These are phyloP conservation scores for Coptotermes formosanus DNA, from an alignment of 1,140 invertebrate genomes.

Conservation along the genomic window DNA sequence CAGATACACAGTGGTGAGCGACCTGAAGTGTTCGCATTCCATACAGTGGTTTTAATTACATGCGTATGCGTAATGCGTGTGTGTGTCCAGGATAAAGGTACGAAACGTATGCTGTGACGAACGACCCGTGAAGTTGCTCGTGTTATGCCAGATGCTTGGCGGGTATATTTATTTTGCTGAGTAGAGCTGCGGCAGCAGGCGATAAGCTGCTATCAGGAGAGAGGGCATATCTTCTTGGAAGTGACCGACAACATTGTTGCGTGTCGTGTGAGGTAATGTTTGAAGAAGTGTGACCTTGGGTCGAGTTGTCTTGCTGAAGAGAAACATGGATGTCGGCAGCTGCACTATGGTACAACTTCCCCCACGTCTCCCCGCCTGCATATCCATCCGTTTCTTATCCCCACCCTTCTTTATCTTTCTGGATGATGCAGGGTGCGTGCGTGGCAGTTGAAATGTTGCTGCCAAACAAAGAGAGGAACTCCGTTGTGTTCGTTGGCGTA, in stretches of 20 bases:
- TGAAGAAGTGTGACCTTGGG: conserved; percentile 8
- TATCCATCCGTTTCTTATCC: not conserved
- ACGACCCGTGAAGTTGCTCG: no score
- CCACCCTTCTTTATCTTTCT: not conserved
- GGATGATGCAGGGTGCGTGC: not conserved
- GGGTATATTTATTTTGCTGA: no score
- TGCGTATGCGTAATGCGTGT: no score
- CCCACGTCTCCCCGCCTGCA: not conserved
- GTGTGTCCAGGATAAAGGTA: no score
- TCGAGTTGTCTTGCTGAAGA: not conserved
- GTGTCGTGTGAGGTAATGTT: not conserved
- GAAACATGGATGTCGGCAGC: not conserved
- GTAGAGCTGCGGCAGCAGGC: no score
- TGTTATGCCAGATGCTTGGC: no score
- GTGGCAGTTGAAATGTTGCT: conserved; percentile 11
- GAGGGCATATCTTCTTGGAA: not conserved
- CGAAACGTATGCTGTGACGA: no score
- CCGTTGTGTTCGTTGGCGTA: not conserved
- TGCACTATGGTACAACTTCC: not conserved
- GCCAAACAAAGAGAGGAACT: not conserved
- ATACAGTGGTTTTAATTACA: no score
- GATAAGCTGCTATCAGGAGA: not conserved
- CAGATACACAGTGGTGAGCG: no score
- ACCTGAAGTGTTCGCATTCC: no score
- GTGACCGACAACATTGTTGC: not conserved